A percentile compares a stretch with the other conserved stretches of the same genome.
These are phyloP conservation scores for Huso huso DNA, from an alignment of 2,797 vertebrate species.

Conservation along the genomic window DNA sequence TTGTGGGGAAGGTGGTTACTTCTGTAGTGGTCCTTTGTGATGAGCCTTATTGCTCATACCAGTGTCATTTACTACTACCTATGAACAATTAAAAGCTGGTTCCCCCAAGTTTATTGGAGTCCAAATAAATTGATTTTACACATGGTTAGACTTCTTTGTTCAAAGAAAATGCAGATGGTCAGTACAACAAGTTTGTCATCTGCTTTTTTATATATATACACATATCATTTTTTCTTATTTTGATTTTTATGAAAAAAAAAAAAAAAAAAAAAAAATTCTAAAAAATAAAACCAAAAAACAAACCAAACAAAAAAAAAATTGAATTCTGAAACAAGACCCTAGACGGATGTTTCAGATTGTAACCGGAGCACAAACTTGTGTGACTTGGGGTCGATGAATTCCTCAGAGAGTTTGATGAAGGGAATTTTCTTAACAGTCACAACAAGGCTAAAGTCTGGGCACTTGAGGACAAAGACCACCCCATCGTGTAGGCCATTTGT, in stretches of 20 bases:
- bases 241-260: slow-evolving; percentile 37
- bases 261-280: slow-evolving; percentile 42
- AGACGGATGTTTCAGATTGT: slow-evolving; percentile 93
- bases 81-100: too few species aligned
- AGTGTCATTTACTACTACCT: too few species aligned
- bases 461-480: slow-evolving; percentile 77
- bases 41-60: too few species aligned
- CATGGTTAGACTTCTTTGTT: slow-evolving; percentile 21
- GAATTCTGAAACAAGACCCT: slow-evolving; percentile 9
- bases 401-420: slow-evolving; percentile 81
- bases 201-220: slow-evolving; percentile 20
- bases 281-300: background rate
- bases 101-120: background rate
- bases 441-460: slow-evolving; percentile 86
- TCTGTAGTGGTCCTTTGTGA: too few species aligned
- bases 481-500: slow-evolving; percentile 77
- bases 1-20: too few species aligned
- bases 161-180: slow-evolving; percentile 62
- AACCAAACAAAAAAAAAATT: background rate
- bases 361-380: slow-evolving; percentile 90
- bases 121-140: background rate
- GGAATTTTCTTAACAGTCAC: slow-evolving; percentile 83
- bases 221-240: background rate
- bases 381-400: slow-evolving; percentile 88
- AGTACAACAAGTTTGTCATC: slow-evolving; percentile 46